Percentiles rank a stretch among this genome's conserved stretches.
Evolutionary conservation across 2,113 vertebrate genomes (phyloP).

Genomic region (Cyprinodon brontotheroides): DNA sequence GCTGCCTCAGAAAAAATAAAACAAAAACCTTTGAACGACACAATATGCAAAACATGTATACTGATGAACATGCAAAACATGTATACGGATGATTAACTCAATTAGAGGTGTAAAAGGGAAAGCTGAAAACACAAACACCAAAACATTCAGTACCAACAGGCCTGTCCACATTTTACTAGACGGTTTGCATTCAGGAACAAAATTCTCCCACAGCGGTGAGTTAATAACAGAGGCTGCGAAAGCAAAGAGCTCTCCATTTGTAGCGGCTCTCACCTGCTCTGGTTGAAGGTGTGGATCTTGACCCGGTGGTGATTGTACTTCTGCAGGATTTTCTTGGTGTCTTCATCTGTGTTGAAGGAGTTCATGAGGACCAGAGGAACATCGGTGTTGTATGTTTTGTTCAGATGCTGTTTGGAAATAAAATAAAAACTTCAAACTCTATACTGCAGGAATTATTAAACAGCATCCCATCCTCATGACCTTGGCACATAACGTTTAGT

Average conservation of each 20-base stretch:
- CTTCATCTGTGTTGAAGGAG: constrained; percentile 98
- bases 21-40: constrained; percentile 7
- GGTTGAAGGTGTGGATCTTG: constrained; percentile 98
- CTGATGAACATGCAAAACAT: constrained; percentile 30
- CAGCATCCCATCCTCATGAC: too few species aligned
- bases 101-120: constrained; percentile 21
- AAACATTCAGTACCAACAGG: constrained; percentile 29
- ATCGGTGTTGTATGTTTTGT: constrained; percentile 93
- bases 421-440: neutral
- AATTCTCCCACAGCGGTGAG: neutral
- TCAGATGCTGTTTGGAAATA: constrained; percentile 84
- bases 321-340: constrained; percentile 98
- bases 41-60: constrained; percentile 4
- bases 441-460: too few species aligned
- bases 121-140: constrained; percentile 15
- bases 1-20: constrained; percentile 3
- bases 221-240: neutral
- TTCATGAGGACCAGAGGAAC: constrained; percentile 98
- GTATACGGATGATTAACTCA: constrained; percentile 53
- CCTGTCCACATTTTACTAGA: constrained; percentile 21
- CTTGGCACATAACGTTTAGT: too few species aligned
- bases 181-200: constrained; percentile 68
- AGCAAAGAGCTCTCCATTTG: neutral
- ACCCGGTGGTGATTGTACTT: constrained; percentile 95
- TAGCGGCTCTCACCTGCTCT: constrained; percentile 87